A percentile compares a stretch with the other conserved stretches of the same genome.
phyloP scores from a whole-genome alignment of 2,797 vertebrate genomes.

The Margarornis squamiger region DNA sequence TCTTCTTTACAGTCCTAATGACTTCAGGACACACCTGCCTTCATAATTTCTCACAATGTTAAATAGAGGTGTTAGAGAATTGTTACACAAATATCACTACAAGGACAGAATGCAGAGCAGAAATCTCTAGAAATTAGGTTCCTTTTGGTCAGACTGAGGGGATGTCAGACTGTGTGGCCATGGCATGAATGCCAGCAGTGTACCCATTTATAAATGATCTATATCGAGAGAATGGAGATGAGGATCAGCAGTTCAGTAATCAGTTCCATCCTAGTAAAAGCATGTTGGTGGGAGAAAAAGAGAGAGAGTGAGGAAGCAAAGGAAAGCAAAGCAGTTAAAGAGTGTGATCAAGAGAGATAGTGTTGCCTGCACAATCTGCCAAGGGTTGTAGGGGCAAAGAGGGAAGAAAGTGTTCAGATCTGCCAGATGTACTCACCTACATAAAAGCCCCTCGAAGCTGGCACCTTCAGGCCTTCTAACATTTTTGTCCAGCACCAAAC shows the following conservation, averaged over 20 bases:
- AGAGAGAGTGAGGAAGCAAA: neutral
- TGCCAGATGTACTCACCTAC: neutral
- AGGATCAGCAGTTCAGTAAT: neutral
- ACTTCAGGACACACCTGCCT: neutral
- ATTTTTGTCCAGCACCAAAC: neutral
- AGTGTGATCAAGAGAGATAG: neutral
- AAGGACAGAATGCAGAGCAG: neutral
- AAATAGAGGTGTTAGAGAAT: neutral
- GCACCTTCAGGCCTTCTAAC: neutral
- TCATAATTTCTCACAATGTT: neutral
- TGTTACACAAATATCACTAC: neutral
- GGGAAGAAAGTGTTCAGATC: neutral
- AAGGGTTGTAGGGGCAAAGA: neutral
- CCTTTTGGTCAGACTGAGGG: neutral
- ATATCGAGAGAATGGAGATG: fast-evolving
- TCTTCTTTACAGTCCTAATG: neutral
- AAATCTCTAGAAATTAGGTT: neutral
- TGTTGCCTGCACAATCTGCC: neutral
- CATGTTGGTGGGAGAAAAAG: neutral
- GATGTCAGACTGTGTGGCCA: neutral
- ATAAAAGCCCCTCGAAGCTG: neutral
- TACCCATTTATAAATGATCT: neutral
- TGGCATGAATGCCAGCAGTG: neutral
- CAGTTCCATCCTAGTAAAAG: neutral
- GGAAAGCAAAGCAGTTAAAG: neutral